Evolutionary conservation across 2,113 vertebrate species (phyloP).

Genomic region (Conger conger): DNA sequence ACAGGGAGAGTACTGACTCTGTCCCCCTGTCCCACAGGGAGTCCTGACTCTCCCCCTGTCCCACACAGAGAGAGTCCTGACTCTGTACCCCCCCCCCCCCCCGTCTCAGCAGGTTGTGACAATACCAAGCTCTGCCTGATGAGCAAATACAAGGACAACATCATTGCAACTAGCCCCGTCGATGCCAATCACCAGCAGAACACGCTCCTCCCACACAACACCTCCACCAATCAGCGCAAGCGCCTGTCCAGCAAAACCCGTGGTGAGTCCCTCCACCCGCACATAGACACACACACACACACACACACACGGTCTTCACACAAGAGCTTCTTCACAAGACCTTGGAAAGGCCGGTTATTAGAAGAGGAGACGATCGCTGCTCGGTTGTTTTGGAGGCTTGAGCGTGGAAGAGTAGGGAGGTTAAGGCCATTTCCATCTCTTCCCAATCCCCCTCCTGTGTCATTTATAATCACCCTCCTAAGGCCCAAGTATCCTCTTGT

Average conservation of each 20-base stretch:
- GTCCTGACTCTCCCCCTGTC: no score
- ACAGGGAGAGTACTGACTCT: no score
- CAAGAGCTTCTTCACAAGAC: background rate
- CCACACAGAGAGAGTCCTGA: no score
- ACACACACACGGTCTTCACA: background rate
- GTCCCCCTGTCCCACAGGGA: no score
- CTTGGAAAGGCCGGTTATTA: background rate
- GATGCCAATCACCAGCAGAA: constrained; percentile 96
- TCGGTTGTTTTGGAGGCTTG: background rate
- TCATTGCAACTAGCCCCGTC: constrained; percentile 93
- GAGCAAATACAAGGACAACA: constrained; percentile 99
- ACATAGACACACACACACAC: no score
- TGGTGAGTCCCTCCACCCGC: constrained; percentile 69
- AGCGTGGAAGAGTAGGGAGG: background rate
- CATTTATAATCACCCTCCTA: background rate
- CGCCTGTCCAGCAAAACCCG: constrained; percentile 93
- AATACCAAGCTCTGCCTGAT: constrained; percentile 95
- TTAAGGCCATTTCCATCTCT: background rate
- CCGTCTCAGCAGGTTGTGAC: constrained; percentile 79
- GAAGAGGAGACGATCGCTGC: background rate
- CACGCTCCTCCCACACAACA: constrained; percentile 88
- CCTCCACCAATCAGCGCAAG: constrained; percentile 92
- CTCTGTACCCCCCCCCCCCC: no score
- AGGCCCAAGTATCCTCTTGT: background rate
- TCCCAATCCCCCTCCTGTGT: background rate